Base-by-base conservation (phyloP, 2,888 invertebrate species). In the Perdita meconis region DNA sequence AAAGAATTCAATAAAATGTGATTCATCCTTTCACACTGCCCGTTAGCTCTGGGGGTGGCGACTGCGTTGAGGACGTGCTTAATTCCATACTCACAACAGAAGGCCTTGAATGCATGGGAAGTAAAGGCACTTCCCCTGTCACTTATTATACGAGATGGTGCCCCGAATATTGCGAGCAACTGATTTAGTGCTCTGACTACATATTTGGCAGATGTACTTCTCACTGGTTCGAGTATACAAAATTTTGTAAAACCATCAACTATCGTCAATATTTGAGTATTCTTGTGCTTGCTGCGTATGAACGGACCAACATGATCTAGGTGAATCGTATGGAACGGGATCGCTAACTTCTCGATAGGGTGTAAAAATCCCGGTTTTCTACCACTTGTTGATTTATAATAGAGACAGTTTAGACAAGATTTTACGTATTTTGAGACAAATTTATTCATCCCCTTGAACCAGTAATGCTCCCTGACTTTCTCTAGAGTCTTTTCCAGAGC, bases 251-350 rank as follows among this genome's bases (percentile, higher is more conserved):
- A 44, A 0, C 8, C 26, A 38, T 56, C 56, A 5, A 22, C 16
- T 6, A 56, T 38, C 1, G 56, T 56, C 2, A 56, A 10, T 22
- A 34, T 42, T 5, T 59, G 40, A 0, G 40, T 59, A 8, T 59
- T 26, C 8, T 26, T 59, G 2, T n/a, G 1, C 1, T 0, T 1
- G 12, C 63, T 50, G 1, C 16, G 24, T 1, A 24, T 63, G 38
- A 60, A 60, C 1, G 44, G 55, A 8, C 12, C 47, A 26, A 55
- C 19, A 8, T 47, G 56, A n/a, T 57, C 66, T 10, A 66, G 36
- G 2, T 57, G 56, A 12, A 56, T 2, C 5, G 66, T 66, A 34
- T 67, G 57, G 36, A 67, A 67, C 26, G 57, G 50, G 1, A 36
- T 26, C 0, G 66, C 12, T 16, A 59, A 24, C 3, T 57, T 47